These are phyloP conservation scores for Megaceryle torquata DNA, from an alignment of 2,113 vertebrate species.

Conservation along the genomic window DNA sequence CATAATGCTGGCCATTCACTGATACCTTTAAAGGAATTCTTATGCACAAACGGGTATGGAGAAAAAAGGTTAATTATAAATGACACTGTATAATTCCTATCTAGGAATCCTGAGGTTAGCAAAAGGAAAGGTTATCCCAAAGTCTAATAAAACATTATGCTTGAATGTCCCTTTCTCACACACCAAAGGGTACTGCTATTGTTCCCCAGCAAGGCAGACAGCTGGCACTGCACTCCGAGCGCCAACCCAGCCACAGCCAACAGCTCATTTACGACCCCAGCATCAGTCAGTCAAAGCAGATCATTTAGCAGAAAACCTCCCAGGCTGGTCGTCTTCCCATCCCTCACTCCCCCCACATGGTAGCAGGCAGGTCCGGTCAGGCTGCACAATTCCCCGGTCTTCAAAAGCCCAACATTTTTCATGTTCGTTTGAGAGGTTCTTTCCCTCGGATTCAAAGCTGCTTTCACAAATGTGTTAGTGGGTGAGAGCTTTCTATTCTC, in stretches of 20 bases:
- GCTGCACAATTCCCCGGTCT: slow-evolving; percentile 70
- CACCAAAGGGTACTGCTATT: slow-evolving; percentile 73
- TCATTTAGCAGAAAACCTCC: slow-evolving; percentile 75
- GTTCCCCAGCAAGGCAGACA: slow-evolving; percentile 77
- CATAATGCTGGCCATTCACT: background rate
- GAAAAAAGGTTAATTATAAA: slow-evolving; percentile 63
- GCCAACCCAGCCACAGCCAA: slow-evolving; percentile 76
- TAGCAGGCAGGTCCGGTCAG: slow-evolving; percentile 75
- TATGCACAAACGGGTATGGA: background rate
- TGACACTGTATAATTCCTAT: slow-evolving; percentile 56
- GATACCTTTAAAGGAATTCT: slow-evolving; percentile 4
- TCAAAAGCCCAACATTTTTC: slow-evolving; percentile 83
- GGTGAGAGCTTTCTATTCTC: slow-evolving; percentile 81
- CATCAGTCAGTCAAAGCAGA: slow-evolving; percentile 76
- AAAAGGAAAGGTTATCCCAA: slow-evolving; percentile 55
- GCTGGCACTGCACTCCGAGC: slow-evolving; percentile 86
- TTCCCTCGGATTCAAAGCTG: slow-evolving; percentile 69
- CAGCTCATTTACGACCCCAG: slow-evolving; percentile 76
- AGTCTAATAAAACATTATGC: slow-evolving; percentile 57
- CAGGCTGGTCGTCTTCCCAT: slow-evolving; percentile 72
- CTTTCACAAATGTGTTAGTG: slow-evolving; percentile 75
- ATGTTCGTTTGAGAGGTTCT: slow-evolving; percentile 79
- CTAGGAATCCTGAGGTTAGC: slow-evolving; percentile 48
- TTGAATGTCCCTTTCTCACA: slow-evolving; percentile 62
- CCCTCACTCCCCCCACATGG: slow-evolving; percentile 75